A percentile compares a stretch with the other conserved stretches of the same genome.
Evolutionary conservation across 2,797 vertebrate genomes (phyloP).

Genomic region (Characodon lateralis): DNA sequence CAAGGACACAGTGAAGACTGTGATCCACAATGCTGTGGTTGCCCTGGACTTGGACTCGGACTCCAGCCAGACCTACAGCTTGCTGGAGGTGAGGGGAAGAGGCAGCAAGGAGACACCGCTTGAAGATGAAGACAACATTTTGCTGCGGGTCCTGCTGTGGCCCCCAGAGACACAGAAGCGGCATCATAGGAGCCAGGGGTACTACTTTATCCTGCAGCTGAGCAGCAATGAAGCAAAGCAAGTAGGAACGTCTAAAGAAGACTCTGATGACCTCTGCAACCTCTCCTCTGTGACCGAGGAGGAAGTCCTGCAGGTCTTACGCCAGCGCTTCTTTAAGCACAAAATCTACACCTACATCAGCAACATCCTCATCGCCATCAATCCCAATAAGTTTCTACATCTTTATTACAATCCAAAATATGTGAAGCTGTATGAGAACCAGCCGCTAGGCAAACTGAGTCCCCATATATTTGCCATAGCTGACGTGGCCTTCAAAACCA

Average conservation of each 20-base stretch:
- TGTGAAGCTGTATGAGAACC: conserved; percentile 94
- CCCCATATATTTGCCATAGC: conserved; percentile 97
- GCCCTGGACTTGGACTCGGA: conserved; percentile 83
- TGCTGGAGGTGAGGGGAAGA: conserved; percentile 87
- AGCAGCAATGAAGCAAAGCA: conserved; percentile 54
- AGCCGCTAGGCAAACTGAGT: conserved; percentile 88
- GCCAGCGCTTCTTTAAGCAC: conserved; percentile 84
- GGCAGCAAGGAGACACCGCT: conserved; percentile 84
- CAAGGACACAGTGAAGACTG: conserved; percentile 77
- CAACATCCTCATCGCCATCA: conserved; percentile 92
- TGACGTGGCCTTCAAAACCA: conserved; percentile 87
- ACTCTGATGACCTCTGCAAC: conserved; percentile 88
- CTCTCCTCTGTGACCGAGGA: conserved; percentile 85
- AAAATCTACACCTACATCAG: conserved; percentile 94
- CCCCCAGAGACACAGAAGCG: conserved; percentile 83
- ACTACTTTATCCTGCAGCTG: conserved; percentile 87
- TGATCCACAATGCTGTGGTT: conserved; percentile 81
- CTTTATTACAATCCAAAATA: conserved; percentile 98
- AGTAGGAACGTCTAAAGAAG: conserved; percentile 71
- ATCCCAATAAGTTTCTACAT: conserved; percentile 94
- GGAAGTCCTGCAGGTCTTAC: conserved; percentile 83
- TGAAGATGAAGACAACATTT: conserved; percentile 79
- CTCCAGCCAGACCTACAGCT: conserved; percentile 75
- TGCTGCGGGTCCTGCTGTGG: conserved; percentile 89
- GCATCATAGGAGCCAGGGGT: conserved; percentile 84